phyloP scores from a whole-genome alignment of 2,888 invertebrate genomes.

The Rotaria macrura region DNA sequence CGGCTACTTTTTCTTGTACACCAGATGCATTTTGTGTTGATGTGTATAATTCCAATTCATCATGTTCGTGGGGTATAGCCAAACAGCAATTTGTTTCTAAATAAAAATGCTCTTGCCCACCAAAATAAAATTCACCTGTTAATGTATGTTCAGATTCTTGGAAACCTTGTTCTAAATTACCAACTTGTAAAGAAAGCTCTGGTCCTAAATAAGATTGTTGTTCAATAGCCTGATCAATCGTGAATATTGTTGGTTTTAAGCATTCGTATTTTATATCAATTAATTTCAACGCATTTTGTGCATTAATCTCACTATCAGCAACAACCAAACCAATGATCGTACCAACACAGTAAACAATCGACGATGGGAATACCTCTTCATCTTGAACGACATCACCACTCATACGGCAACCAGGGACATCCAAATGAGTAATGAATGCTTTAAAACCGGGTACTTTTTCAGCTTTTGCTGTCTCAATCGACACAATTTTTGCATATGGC shows the following conservation, averaged over 20 bases:
- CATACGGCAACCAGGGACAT: constrained; percentile 57
- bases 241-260: constrained; percentile 36
- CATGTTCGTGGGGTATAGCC: constrained; percentile 57
- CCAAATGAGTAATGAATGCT: constrained; percentile 68
- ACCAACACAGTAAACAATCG: constrained; percentile 60
- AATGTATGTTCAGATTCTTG: background rate
- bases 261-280: constrained; percentile 39
- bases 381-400: constrained; percentile 67
- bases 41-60: constrained; percentile 72
- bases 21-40: constrained; percentile 60
- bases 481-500: constrained; percentile 68
- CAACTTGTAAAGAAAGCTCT: constrained; percentile 10
- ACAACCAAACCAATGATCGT: constrained; percentile 46
- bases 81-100: constrained; percentile 63
- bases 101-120: constrained; percentile 92
- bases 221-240: constrained; percentile 40
- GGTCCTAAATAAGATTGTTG: constrained; percentile 36
- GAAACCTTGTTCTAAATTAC: constrained; percentile 4
- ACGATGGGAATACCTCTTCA: constrained; percentile 69
- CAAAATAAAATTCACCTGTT: constrained; percentile 68
- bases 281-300: constrained; percentile 36
- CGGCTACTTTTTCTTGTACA: constrained; percentile 59
- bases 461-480: constrained; percentile 65
- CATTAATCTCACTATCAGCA: constrained; percentile 39
- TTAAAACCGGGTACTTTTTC: constrained; percentile 65